A percentile compares a stretch with the other conserved stretches of the same genome.
phyloP scores from a whole-genome alignment of 2,113 vertebrate genomes.

The Barbus barbus region DNA sequence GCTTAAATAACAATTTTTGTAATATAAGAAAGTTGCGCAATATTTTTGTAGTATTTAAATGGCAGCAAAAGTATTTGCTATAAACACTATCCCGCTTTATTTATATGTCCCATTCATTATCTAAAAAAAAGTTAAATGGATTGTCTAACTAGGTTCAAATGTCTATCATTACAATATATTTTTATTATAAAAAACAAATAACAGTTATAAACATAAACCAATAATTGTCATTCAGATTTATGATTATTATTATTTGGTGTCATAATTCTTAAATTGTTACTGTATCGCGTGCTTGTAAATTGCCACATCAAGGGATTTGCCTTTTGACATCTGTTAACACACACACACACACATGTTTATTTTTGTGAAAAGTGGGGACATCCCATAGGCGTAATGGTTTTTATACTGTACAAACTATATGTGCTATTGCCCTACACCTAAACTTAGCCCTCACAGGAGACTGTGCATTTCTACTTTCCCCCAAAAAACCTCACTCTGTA shows the following conservation, averaged over 20 bases:
- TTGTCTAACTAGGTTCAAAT: not conserved
- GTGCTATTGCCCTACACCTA: no score
- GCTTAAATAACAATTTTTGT: no score
- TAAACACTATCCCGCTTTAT: not conserved
- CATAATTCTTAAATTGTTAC: not conserved
- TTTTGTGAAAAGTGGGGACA: no score
- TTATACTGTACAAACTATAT: no score
- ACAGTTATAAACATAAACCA: not conserved
- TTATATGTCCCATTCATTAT: not conserved
- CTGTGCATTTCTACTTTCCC: no score
- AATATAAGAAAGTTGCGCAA: not conserved
- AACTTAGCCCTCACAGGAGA: no score
- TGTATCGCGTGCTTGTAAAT: not conserved
- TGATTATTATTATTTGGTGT: not conserved
- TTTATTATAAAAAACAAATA: not conserved
- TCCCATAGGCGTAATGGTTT: no score
- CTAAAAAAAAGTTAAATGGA: not conserved
- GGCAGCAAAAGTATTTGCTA: not conserved
- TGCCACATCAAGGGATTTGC: not conserved
- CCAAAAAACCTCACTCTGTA: no score
- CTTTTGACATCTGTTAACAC: constrained; percentile 37
- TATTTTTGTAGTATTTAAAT: not conserved
- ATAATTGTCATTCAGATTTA: not conserved
- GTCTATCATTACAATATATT: not conserved
- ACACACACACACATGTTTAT: not conserved